Base-by-base conservation (phyloP, 1,140 invertebrate genomes). In the Cydia amplana region DNA sequence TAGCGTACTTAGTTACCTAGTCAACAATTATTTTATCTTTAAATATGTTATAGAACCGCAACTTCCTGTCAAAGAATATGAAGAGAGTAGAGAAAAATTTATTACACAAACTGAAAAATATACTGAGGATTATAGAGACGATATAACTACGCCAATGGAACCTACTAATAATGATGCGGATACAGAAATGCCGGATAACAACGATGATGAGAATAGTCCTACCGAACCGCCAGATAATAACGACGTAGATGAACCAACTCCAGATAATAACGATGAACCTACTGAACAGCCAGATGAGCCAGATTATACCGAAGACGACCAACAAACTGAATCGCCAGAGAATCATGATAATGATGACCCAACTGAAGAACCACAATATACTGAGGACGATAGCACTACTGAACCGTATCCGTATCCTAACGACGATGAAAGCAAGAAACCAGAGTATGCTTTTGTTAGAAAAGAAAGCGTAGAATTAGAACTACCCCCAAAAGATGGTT, bases 381-480 rank as follows among this genome's bases (percentile, higher is more conserved):
- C 12, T 46, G 10, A 12, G 12, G 43, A 46, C n/a, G 49, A 55
- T n/a, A 16, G n/a, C 1, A 5, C 14, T 55, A 55, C 4, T n/a
- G n/a, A 49, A 49, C 46, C 3, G 16, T n/a, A n/a, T n/a, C 3
- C 46, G 16, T 16, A n/a, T 55, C 51, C 51, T 55, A 46, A 7
- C 7, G 51, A 55, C n/a, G n/a, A n/a, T 4, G 51, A 23, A n/a
- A 23, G 10, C 16, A 67, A 70, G 16, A 32, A 40, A 36, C 28
- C 65, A 3, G 65, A 70, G 36, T 65, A 65, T 65, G 28, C 64
- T 2, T 70, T 70, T 43, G 16, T 18, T 18, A 70, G 32, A 20
- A 70, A 70, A 36, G 65, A 70, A 16, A 70, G 65, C 18, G 32
- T 70, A 9, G 65, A 70, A 70, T 40, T 70, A 23, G 65, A 70